A percentile compares a stretch with the other conserved stretches of the same genome.
Conservation (phyloP, 1,140 invertebrate species). For the Solen grandis region DNA sequence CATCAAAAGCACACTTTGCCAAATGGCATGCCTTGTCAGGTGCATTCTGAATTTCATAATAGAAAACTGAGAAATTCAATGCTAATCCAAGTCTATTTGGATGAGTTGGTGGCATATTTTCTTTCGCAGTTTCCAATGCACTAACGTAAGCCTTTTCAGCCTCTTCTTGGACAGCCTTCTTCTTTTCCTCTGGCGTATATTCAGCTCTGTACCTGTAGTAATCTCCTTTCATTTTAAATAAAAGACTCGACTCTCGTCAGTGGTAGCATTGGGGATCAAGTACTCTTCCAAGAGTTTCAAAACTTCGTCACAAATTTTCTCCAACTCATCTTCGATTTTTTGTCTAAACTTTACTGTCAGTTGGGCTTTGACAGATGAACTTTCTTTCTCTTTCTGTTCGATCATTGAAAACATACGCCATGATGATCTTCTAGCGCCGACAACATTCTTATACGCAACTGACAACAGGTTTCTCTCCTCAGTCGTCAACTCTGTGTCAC, state of each 20-base stretch:
- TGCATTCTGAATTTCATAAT: slow-evolving; percentile 99
- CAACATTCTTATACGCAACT: slow-evolving; percentile 99
- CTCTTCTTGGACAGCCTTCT: slow-evolving; percentile 91
- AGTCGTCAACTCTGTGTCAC: slow-evolving; percentile 64
- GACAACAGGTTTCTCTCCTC: slow-evolving; percentile 97
- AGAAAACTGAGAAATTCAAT: slow-evolving; percentile 99
- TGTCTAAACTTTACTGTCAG: slow-evolving; percentile 88
- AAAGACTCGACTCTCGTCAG: slow-evolving; percentile 96
- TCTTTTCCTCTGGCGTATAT: slow-evolving; percentile 90
- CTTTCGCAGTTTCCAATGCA: slow-evolving; percentile 99
- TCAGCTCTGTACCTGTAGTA: slow-evolving; percentile 99
- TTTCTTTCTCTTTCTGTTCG: slow-evolving; percentile 95
- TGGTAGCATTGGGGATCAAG: slow-evolving; percentile 85
- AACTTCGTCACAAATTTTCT: slow-evolving; percentile 99
- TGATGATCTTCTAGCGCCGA: slow-evolving; percentile 97
- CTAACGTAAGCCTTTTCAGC: slow-evolving; percentile 99
- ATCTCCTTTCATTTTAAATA: slow-evolving; percentile 99
- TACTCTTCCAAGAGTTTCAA: slow-evolving; percentile 97
- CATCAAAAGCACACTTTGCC: slow-evolving; percentile 99
- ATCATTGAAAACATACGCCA: slow-evolving; percentile 99
- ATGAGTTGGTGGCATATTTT: slow-evolving; percentile 99
- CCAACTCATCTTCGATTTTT: slow-evolving; percentile 98
- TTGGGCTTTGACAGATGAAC: slow-evolving; percentile 87
- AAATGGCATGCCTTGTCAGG: slow-evolving; percentile 99
- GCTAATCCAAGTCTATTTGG: slow-evolving; percentile 98